phyloP scores from a whole-genome alignment of 2,888 invertebrate species.

The Harpagoxenus sublaevis region DNA sequence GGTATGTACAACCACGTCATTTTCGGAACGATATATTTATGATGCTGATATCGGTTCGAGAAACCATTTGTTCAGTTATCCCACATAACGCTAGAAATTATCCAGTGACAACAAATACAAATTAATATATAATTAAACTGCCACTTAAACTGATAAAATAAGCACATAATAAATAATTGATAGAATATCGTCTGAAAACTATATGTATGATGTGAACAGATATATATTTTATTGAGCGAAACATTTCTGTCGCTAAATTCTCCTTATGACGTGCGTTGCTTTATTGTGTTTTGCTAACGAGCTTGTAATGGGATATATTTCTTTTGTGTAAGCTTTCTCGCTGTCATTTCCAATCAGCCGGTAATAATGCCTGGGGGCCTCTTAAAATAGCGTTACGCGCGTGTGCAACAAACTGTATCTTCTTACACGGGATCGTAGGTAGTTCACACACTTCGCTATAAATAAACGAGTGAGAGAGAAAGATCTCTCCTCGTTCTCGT shows the following conservation, averaged over 20 bases:
- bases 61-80: neutral
- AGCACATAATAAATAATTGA: neutral
- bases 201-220: neutral
- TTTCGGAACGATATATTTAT: constrained; percentile 18
- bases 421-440: constrained; percentile 47
- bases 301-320: constrained; percentile 42
- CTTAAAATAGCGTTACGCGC: constrained; percentile 40
- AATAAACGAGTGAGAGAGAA: constrained; percentile 43
- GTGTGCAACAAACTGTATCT: constrained; percentile 57
- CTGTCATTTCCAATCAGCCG: constrained; percentile 51
- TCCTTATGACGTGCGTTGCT: neutral
- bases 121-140: neutral
- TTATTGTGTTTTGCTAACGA: constrained; percentile 23
- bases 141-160: neutral
- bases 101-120: neutral
- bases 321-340: constrained; percentile 26
- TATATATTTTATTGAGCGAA: neutral
- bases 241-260: neutral
- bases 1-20: neutral
- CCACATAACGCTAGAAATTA: neutral
- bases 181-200: neutral
- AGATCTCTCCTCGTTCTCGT: constrained; percentile 72
- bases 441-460: constrained; percentile 47
- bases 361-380: constrained; percentile 28
- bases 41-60: neutral